These are phyloP conservation scores for Taeniopygia guttata DNA, from an alignment of 2,797 vertebrate genomes.

Conservation along the genomic window DNA sequence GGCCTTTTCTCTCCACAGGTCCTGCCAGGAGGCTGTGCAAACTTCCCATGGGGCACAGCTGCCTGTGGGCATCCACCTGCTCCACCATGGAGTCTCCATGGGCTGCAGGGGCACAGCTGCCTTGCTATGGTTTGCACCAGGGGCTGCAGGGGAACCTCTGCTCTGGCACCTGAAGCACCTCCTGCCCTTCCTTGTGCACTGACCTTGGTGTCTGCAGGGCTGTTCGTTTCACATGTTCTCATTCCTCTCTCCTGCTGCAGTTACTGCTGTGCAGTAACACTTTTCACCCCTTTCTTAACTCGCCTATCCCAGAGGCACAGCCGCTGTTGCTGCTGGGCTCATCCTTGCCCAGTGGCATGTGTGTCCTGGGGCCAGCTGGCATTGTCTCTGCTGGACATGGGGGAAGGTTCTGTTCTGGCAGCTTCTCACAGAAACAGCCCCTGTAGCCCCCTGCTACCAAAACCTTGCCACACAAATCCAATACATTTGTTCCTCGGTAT, in stretches of 20 bases:
- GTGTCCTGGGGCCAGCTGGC: not conserved
- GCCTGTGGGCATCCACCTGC: not conserved
- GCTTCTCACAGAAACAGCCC: not conserved
- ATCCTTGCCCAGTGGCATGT: rapidly evolving
- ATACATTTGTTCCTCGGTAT: not conserved
- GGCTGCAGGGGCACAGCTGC: not conserved
- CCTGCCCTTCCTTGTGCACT: not conserved
- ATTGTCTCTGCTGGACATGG: not conserved
- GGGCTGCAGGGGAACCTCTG: not conserved
- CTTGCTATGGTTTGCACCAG: not conserved
- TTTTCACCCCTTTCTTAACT: not conserved
- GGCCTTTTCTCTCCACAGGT: not conserved
- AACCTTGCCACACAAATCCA: not conserved
- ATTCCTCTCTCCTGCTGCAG: not conserved
- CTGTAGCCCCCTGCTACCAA: not conserved
- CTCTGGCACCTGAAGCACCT: not conserved
- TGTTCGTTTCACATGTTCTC: not conserved
- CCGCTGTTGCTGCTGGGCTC: not conserved
- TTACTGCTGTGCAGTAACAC: not conserved
- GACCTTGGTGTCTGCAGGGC: not conserved
- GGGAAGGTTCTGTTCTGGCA: not conserved
- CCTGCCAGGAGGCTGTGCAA: not conserved
- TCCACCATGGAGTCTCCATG: not conserved
- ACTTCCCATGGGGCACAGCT: not conserved
- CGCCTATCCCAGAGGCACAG: not conserved